Evolutionary conservation across 2,797 vertebrate genomes (phyloP), one percentile per base, ranked within the genome.

Genomic region (Thunnus albacares): DNA sequence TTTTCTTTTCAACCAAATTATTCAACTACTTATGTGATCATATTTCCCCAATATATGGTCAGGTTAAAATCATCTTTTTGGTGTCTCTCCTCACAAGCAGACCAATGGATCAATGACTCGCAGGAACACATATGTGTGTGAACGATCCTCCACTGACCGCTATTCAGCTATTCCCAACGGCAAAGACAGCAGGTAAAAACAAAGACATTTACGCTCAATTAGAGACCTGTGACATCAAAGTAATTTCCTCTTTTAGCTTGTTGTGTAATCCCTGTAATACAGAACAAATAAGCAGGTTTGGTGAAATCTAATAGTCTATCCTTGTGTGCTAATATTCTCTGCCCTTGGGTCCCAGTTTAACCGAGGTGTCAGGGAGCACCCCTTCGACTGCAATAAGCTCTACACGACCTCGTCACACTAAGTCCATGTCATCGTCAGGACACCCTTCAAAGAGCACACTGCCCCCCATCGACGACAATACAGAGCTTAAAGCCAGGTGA

Each of bases 361-460:
- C 96, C 0, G 98, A 99, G 94, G 96, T 99, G 95, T 99, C 98
- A 18, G 95, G 93, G 0, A 94, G 91, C 84, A 94, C 94, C 41
- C 83, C 95, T 0, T 94, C 97, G 0, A 94, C 94, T 58, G 94
- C 95, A 0, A 89, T 96, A 10, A 91, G 95, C 56, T 96, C 98
- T 1, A 93, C 98, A 0, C 95, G 98, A 58, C 97, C 98, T 41
- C 97, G 98, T 22, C 98, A 99, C 90, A 97, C 98, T 70, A 99
- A 99, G 92, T 99, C 98, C 55, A 98, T 99, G 98, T 99, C 98
- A 0, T 96, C 98, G 41, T 99, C 98, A 28, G 97, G 98, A 57
- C 98, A 99, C 71, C 98, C 98, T 17, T 96, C 97, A 58, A 99
- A 99, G 94, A 96, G 97, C 83, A 97, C 97, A 73, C 96, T 99